Evolutionary conservation across 92 coral and sea anemone species (phyloP).

Genomic region (Phenganax subtilis): DNA sequence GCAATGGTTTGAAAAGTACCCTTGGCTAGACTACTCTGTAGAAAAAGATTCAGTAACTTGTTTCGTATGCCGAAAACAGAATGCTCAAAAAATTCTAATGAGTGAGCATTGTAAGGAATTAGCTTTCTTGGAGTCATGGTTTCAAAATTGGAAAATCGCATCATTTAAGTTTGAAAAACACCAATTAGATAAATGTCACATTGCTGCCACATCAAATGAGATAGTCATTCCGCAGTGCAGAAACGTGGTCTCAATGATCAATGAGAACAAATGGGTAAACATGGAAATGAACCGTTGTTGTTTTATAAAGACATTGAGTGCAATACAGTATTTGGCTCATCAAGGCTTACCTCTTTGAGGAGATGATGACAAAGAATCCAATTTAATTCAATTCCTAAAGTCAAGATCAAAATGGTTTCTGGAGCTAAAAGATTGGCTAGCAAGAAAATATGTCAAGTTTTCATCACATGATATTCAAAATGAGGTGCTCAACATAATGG

Average conservation of each 20-base stretch:
- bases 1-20: conserved; percentile 40
- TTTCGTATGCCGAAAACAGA: conserved; percentile 38
- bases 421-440: too few species aligned
- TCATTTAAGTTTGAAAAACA: conserved; percentile 39
- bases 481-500: conserved; percentile 41
- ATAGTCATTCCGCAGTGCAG: conserved; percentile 36
- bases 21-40: conserved; percentile 46
- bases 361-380: too few species aligned
- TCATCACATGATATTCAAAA: conserved; percentile 36
- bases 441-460: conserved; percentile 26
- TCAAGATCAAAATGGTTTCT: too few species aligned
- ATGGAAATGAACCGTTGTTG: too few species aligned
- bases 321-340: too few species aligned
- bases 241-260: conserved; percentile 46
- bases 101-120: conserved; percentile 15
- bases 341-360: too few species aligned
- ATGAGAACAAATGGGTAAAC: not conserved
- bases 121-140: conserved; percentile 48
- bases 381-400: too few species aligned
- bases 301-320: too few species aligned
- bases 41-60: conserved; percentile 33
- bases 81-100: conserved; percentile 39
- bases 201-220: conserved; percentile 40
- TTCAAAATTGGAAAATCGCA: conserved; percentile 54
- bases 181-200: conserved; percentile 47